These are phyloP conservation scores for Orthosia gothica DNA, from an alignment of 2,888 invertebrate species.

Conservation along the genomic window DNA sequence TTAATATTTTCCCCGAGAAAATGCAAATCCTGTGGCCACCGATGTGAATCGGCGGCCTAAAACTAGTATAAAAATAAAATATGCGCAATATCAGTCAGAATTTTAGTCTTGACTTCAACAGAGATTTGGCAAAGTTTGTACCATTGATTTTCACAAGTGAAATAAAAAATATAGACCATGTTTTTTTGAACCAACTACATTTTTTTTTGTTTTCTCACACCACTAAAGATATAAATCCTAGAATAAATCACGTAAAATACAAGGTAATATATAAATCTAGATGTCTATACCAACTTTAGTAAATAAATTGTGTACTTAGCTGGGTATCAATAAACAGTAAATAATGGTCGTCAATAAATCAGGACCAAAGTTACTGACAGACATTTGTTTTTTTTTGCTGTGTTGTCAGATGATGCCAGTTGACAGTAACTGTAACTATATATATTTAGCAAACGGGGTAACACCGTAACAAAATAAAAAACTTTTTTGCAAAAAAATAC, in stretches of 20 bases:
- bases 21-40: too few relatives aligned
- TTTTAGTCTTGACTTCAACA: not conserved
- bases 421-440: not conserved
- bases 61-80: not conserved
- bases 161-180: not conserved
- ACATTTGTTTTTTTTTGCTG: constrained; percentile 20
- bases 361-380: not conserved
- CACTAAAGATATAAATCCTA: too few relatives aligned
- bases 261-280: not conserved
- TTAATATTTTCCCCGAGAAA: too few relatives aligned
- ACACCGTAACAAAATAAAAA: too few relatives aligned
- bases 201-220: not conserved
- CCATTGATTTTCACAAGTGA: not conserved
- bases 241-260: not conserved
- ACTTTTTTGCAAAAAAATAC: too few relatives aligned
- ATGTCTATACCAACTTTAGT: not conserved
- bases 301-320: not conserved
- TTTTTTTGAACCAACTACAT: not conserved
- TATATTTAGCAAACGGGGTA: not conserved
- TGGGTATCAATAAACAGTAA: not conserved
- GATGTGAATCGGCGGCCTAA: too few relatives aligned
- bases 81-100: not conserved
- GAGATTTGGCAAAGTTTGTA: not conserved
- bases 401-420: not conserved
- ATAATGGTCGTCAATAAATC: constrained; percentile 17